A percentile compares a stretch with the other conserved stretches of the same genome.
Evolutionary conservation across 2,113 vertebrate species (phyloP).

Genomic region (Rattus rattus): DNA sequence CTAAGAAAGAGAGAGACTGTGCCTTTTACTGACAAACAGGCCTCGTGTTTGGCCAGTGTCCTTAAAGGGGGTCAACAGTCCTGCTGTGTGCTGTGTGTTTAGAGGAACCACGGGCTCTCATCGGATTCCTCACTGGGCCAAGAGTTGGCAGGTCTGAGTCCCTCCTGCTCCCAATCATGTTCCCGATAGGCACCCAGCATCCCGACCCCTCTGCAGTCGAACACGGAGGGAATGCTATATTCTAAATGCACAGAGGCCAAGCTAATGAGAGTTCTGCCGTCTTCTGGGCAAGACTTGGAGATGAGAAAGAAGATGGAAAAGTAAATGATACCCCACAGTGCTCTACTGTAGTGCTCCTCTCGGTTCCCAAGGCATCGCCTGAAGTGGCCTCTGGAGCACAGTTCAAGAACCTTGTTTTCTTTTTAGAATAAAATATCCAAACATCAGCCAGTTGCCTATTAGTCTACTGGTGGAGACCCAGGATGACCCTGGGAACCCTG

Average conservation of each 20-base stretch:
- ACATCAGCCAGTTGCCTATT: neutral
- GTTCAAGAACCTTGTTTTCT: neutral
- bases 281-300: constrained; percentile 47
- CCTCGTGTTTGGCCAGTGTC: neutral
- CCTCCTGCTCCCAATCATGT: neutral
- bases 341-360: neutral
- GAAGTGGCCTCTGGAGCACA: neutral
- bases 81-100: neutral
- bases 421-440: neutral
- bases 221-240: neutral
- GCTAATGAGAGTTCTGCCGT: constrained; percentile 39
- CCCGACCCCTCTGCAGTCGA: neutral
- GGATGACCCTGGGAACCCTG: neutral
- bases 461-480: neutral
- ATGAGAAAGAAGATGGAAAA: constrained; percentile 36
- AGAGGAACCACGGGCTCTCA: neutral
- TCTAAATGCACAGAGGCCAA: neutral
- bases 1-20: constrained; percentile 28
- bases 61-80: neutral
- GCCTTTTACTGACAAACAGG: constrained; percentile 40
- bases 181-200: neutral
- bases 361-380: neutral
- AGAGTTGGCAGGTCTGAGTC: neutral
- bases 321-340: neutral
- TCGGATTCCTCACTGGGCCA: neutral